Base-by-base conservation (phyloP, 1,140 invertebrate genomes). In the Onthophagus taurus region DNA sequence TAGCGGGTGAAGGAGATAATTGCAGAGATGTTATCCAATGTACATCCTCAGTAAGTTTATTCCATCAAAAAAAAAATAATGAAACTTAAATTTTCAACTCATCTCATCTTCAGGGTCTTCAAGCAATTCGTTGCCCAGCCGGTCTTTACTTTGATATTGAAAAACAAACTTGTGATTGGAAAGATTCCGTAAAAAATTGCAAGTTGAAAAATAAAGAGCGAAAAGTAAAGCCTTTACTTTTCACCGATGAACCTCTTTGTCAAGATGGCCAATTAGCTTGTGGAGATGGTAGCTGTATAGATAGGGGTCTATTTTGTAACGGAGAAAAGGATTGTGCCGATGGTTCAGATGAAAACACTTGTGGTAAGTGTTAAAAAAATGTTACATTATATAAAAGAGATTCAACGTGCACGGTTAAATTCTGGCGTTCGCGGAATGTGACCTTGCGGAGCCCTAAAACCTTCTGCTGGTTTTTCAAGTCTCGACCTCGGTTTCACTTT, bases 81-180 rank as follows among this genome's bases (percentile, higher is more conserved):
- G 4, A 14, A 9, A 34, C 16, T 5, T 7, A 7, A 34, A 34
- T 18, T 21, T 37, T 20, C 17, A 16, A 20, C 2, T 21, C 34
- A 20, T 6, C 7, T 36, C 3, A 0, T n/a, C 24, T 21, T 37
- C 35, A 86, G 81, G 89, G 89, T 54, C 77, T 94, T 19, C 87
- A 93, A 76, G 89, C 88, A 13, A 87, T 94, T 55, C 77, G 89
- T 61, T 94, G 91, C 64, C 90, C 90, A 12, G 87, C 89, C 37
- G 90, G 90, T 66, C 69, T 95, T 44, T 91, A 82, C 61, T 95
- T 95, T 68, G 90, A 95, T 62, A 92, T 94, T 55, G 89, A 94
- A 59, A 92, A 93, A 65, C 91, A 95, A 67, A 94, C 90, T 2
- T 95, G 90, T 61, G 89, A 94, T 61, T 95, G 90, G 90, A 94